phyloP scores from a whole-genome alignment of 2,888 invertebrate species.

The Crematogaster levior region DNA sequence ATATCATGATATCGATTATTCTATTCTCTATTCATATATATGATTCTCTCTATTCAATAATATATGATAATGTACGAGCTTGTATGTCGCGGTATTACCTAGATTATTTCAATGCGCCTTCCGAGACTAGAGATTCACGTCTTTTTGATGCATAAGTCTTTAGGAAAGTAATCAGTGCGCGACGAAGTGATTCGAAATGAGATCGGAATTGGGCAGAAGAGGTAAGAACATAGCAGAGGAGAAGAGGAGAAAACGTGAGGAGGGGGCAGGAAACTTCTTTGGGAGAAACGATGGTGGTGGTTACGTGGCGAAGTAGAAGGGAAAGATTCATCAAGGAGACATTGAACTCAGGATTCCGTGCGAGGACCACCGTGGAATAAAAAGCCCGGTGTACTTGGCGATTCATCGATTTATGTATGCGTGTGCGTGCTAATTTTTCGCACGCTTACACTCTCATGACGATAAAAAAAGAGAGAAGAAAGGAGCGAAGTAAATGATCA shows the following conservation, averaged over 20 bases:
- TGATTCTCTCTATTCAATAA: too few relatives aligned
- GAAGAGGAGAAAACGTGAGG: conserved; percentile 41
- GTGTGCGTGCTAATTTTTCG: conserved; percentile 65
- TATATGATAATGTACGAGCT: too few relatives aligned
- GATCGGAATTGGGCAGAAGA: conserved; percentile 43
- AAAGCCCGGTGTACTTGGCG: conserved; percentile 59
- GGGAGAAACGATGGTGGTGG: conserved; percentile 59
- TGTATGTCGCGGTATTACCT: too few relatives aligned
- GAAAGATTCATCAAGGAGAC: conserved; percentile 78
- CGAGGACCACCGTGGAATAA: conserved; percentile 77
- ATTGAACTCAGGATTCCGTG: conserved; percentile 79
- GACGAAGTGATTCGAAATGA: conserved; percentile 27
- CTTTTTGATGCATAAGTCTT: conserved; percentile 11
- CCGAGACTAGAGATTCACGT: background rate
- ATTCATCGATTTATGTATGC: conserved; percentile 62
- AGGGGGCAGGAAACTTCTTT: conserved; percentile 60
- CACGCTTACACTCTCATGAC: conserved; percentile 23
- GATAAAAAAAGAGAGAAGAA: background rate
- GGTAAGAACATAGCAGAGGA: conserved; percentile 15
- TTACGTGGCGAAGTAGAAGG: conserved; percentile 63
- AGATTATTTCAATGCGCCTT: background rate
- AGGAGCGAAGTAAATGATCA: background rate
- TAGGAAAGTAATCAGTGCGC: conserved; percentile 28
- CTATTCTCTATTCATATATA: too few relatives aligned
- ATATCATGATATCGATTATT: background rate